These are phyloP conservation scores for Ormyrus rosae DNA, from an alignment of 2,888 invertebrate genomes.

Conservation along the genomic window DNA sequence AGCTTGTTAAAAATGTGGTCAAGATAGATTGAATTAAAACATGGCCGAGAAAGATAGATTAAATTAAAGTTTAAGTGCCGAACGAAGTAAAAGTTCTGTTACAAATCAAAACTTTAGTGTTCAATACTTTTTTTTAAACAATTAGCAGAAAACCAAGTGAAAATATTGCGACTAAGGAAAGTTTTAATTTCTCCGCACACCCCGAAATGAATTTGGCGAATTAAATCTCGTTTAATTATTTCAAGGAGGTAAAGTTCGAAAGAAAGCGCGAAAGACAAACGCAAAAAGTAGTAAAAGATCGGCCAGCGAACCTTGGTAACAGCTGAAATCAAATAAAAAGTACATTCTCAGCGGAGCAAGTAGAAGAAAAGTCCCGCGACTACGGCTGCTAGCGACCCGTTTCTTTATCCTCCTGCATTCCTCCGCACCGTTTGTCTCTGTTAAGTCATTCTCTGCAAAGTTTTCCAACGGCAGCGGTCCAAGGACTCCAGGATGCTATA, in stretches of 20 bases:
- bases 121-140: no score
- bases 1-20: no score
- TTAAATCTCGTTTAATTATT: conserved; percentile 48
- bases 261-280: conserved; percentile 3
- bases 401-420: conserved; percentile 48
- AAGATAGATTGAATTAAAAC: no score
- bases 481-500: background rate
- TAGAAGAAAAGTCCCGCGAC: conserved; percentile 37
- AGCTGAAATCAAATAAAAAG: conserved; percentile 50
- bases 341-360: conserved; percentile 40
- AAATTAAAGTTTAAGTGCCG: no score
- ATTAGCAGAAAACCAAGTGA: background rate
- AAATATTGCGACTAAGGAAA: conserved; percentile 18
- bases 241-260: conserved; percentile 21
- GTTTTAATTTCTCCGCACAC: conserved; percentile 4
- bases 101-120: no score
- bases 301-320: background rate
- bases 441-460: conserved; percentile 47
- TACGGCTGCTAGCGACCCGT: background rate
- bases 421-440: conserved; percentile 32
- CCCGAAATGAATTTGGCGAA: conserved; percentile 33
- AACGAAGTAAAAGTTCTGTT: no score
- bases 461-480: conserved; percentile 27
- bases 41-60: no score
- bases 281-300: background rate